These are phyloP conservation scores for Malacoraja senta DNA, from an alignment of 2,797 vertebrate genomes.

Conservation along the genomic window DNA sequence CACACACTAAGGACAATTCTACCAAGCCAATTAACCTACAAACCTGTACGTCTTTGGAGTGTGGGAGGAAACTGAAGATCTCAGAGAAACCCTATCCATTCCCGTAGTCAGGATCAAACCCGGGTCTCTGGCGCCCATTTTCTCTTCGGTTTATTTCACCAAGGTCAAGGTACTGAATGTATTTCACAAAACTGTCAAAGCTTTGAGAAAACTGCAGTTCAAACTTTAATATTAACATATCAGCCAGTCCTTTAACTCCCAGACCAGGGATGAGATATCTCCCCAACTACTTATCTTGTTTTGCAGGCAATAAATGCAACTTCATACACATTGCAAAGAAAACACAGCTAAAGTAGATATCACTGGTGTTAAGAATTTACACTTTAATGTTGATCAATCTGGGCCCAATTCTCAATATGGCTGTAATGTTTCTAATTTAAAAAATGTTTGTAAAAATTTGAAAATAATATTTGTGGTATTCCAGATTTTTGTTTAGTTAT, in stretches of 20 bases:
- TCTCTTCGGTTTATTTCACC: background rate
- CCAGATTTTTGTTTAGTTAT: background rate
- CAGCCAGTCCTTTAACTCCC: background rate
- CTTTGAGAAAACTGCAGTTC: conserved; percentile 1
- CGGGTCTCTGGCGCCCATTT: background rate
- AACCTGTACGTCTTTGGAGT: too few species aligned
- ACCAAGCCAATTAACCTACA: too few species aligned
- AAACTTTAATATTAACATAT: background rate
- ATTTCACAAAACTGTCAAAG: conserved; percentile 24
- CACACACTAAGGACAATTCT: too few species aligned
- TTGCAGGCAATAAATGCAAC: background rate
- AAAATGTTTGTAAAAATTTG: background rate
- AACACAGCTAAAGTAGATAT: background rate
- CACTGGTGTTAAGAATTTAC: background rate
- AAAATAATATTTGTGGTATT: background rate
- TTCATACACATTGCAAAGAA: background rate
- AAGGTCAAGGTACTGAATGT: background rate
- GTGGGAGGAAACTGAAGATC: too few species aligned
- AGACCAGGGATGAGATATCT: background rate
- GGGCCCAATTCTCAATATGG: background rate
- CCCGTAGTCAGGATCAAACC: too few species aligned
- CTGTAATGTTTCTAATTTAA: background rate
- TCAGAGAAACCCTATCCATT: too few species aligned
- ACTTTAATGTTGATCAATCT: background rate
- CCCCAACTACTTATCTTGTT: background rate